Evolutionary conservation across 1,140 invertebrate species (phyloP), one percentile per base, ranked within the genome.

Genomic region (Rhopalosiphum maidis): DNA sequence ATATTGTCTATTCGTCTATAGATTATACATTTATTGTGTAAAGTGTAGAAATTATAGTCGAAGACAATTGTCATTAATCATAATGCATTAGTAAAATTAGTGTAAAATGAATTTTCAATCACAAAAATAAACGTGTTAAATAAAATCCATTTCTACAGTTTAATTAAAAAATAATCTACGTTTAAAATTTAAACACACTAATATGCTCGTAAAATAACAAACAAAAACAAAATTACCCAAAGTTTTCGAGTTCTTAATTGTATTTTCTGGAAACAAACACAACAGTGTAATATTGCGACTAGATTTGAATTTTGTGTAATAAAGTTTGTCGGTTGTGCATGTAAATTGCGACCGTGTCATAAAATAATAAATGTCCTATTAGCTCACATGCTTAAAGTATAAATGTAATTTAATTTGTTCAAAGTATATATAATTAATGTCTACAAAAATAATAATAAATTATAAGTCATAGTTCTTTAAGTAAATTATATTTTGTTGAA

Each of bases 391-490:
- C 88, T 89, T 54, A 89, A 88, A 88, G n/a, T 37, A 37, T 37
- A 89, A 89, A 89, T 37, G 87, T 89, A 89, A 89, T 89, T 89
- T 89, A 54, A 89, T 89, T 89, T 89, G 87, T 55, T 89, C n/a
- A 54, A 89, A 37, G 48, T 89, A 25, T 55, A 55, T 15, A 37
- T 89, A 55, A 89, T 89, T 54, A 55, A 89, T 89, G 87, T 89
- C 87, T 55, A n/a, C 87, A 51, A 89, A 89, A 89, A 55, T 89
- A 22, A 89, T 89, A n/a, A 54, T 51, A 54, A 88, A 88, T 88
- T 88, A 88, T 88, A 54, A 88, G n/a, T 89, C 87, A 54, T 54
- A 55, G 87, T 54, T 89, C 8, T 51, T 54, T 55, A 55, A 54
- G 35, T 89, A 89, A 54, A 21, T 89, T 54, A 89, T 35, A 51